phyloP scores from a whole-genome alignment of 2,888 invertebrate species.

The Thecocarcelia acutangulata region DNA sequence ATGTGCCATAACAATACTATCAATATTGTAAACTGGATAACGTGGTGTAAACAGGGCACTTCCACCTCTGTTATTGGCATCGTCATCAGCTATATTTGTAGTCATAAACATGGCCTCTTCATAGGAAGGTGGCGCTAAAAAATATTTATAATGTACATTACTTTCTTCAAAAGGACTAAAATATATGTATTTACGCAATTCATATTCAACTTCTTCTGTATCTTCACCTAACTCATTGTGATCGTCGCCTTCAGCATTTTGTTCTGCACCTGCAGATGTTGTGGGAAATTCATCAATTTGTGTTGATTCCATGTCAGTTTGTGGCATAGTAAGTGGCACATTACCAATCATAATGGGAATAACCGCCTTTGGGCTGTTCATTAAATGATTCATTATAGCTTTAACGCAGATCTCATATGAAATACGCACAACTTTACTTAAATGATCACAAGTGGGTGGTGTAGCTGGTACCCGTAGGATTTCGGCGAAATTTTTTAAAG shows the following conservation, averaged over 20 bases:
- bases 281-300: constrained; percentile 72
- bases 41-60: constrained; percentile 77
- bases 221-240: constrained; percentile 70
- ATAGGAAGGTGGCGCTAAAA: constrained; percentile 80
- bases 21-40: constrained; percentile 80
- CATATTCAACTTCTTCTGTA: constrained; percentile 72
- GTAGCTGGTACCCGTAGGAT: constrained; percentile 78
- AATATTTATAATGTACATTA: not conserved
- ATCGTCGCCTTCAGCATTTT: constrained; percentile 69
- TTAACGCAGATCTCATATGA: constrained; percentile 78
- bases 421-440: constrained; percentile 79
- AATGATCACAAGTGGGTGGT: constrained; percentile 79
- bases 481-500: constrained; percentile 74
- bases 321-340: constrained; percentile 75
- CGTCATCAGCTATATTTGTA: constrained; percentile 77
- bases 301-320: not conserved
- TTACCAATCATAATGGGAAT: constrained; percentile 81
- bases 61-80: constrained; percentile 75
- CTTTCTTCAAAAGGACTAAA: too few relatives aligned
- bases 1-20: constrained; percentile 58
- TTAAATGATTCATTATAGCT: constrained; percentile 76
- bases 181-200: constrained; percentile 75
- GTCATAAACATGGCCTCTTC: constrained; percentile 80
- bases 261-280: constrained; percentile 75
- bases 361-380: constrained; percentile 75